Evolutionary conservation across 2,113 vertebrate species (phyloP), one percentile per base, ranked within the genome.

Genomic region (Gobio gobio): DNA sequence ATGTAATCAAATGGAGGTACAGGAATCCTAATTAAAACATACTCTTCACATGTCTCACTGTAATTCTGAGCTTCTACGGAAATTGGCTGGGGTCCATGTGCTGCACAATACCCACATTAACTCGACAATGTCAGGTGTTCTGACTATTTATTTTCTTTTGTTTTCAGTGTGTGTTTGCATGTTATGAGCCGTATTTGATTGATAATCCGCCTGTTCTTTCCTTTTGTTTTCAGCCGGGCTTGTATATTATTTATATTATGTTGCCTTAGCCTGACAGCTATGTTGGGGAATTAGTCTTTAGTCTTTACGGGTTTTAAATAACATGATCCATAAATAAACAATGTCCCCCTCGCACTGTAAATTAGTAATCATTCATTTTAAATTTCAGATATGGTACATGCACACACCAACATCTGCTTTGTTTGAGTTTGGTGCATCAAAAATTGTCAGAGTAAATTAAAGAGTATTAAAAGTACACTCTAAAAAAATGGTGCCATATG

Each of bases 321-420:
- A 88, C 92, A 90, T 91, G 89, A 86, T 88, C 90, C 85, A 94
- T 94, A 83, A 94, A 94, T 95, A 95, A 95, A 93, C 92, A 91
- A 95, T 93, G 79, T 58, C 36, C 22, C 45, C 54, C 72, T 85
- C 70, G 47, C 56, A 73, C 83, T 16, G 89, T 91, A 92, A 93
- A 93, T 95, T 93, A 94, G 92, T 93, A 89, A 89, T 91, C 93
- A 95, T 94, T 88, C 90, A 94, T 94, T 94, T 93, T 94, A 85
- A 91, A 95, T 94, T 82, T 82, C 24, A 33, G 24, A 49, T 24
- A 83, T 8, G 90, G 33, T 59, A 40, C 36, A 14, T 12, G 20
- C 76, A 61, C 54, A 24, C 76, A 47, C 70, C 70, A 76, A 33
- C 74, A 76, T 76, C 74, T 76, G 74, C 76, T 59, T 54, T 36